Evolutionary conservation across 2,888 invertebrate genomes (phyloP), one percentile per base, ranked within the genome.

Genomic region (Molanna angustata): DNA sequence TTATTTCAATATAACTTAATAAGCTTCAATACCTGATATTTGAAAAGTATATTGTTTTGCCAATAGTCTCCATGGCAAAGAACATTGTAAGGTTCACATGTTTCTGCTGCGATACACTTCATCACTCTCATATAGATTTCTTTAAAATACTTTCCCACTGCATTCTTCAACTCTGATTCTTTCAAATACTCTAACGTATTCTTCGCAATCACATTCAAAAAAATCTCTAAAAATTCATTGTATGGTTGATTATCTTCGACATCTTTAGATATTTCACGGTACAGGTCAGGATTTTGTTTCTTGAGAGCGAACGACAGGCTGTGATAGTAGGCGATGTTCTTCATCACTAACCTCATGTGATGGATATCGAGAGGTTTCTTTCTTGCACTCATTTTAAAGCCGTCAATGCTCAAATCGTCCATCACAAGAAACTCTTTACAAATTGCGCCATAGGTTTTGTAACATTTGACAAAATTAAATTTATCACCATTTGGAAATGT

Each of bases 61-160:
- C 43, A 43, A 9, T 21, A 21, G 16, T 43, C 43, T 9, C 43
- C 43, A 18, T 43, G 43, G 14, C 21, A 22, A 14, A 43, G 9
- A 16, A 43, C 43, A 43, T 9, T 22, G 43, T 43, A 43, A 3
- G 43, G 43, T 3, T 6, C 22, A 4, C 7, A 6, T 3, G 13
- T 9, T 6, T 9, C 22, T 16, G 43, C 4, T 22, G 4, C 3
- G 6, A 21, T 21, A 11, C 4, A 43, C 4, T n/a, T n/a, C 4
- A 43, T 4, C 7, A 43, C 7, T 27, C 4, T 7, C 4, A 7
- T 11, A 27, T 27, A 27, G 27, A 4, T n/a, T n/a, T n/a, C n/a
- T n/a, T n/a, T 4, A 27, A 4, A 27, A 27, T 27, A 27, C 27
- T 27, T 27, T 27, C 11, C 27, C 4, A 27, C 4, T 27, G 4